A percentile compares a stretch with the other conserved stretches of the same genome.
phyloP scores from a whole-genome alignment of 2,113 vertebrate species.

The Glaucomys volans region DNA sequence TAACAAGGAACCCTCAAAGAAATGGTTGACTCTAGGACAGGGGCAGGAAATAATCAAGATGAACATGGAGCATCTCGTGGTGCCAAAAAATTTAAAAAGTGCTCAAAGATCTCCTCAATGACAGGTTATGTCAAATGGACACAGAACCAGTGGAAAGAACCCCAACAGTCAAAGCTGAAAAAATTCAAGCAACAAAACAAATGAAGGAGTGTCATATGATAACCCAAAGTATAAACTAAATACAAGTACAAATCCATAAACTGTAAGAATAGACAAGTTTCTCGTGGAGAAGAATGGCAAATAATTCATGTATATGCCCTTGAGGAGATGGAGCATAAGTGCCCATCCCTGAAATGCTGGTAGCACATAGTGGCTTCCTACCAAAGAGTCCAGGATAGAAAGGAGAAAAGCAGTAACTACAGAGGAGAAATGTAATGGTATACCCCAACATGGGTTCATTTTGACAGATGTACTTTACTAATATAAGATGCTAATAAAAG shows the following conservation, averaged over 20 bases:
- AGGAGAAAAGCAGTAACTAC: no score
- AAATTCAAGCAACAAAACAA: background rate
- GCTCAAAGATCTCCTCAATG: background rate
- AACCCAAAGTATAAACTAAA: slow-evolving; percentile 27
- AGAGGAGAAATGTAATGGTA: background rate
- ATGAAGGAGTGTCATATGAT: background rate
- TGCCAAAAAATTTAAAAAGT: background rate
- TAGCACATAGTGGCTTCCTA: background rate
- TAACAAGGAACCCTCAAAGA: background rate
- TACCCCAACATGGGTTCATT: background rate
- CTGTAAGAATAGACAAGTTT: background rate
- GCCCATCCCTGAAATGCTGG: background rate
- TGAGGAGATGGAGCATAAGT: background rate
- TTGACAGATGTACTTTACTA: background rate
- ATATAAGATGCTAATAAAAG: background rate
- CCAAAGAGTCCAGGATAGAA: background rate
- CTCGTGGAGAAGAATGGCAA: background rate
- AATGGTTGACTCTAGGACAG: background rate
- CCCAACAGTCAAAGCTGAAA: background rate
- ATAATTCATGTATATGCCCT: background rate
- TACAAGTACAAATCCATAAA: background rate
- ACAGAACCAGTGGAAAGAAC: background rate
- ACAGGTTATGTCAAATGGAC: background rate
- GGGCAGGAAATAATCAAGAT: background rate
- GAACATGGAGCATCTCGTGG: background rate